Conservation (phyloP, 2,888 invertebrate species). For the Elegia similella region DNA sequence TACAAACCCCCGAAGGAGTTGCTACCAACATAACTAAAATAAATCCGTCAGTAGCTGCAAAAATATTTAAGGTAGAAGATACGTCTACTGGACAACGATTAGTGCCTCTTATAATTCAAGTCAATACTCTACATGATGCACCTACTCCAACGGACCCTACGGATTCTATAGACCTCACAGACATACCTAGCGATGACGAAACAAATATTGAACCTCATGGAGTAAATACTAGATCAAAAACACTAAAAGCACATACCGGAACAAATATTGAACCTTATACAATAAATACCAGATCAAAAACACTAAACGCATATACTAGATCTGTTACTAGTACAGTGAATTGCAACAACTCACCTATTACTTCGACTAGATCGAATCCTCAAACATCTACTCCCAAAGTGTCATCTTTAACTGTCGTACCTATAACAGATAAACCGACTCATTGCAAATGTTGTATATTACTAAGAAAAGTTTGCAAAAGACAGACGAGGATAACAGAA, state of each 20-base stretch:
- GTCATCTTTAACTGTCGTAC: not conserved
- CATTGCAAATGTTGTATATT: constrained; percentile 63
- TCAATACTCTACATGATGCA: not conserved
- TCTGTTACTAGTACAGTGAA: constrained; percentile 1
- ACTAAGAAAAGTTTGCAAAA: constrained; percentile 48
- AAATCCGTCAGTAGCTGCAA: not conserved
- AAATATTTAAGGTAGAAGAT: not conserved
- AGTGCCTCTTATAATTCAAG: constrained; percentile 1
- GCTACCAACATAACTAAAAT: not conserved
- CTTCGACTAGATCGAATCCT: not conserved
- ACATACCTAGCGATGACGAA: not conserved
- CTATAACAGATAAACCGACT: not conserved
- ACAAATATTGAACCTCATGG: not conserved
- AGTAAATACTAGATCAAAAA: too few relatives aligned
- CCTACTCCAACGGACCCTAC: not conserved
- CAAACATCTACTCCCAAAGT: not conserved
- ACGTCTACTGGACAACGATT: not conserved
- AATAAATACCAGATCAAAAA: not conserved
- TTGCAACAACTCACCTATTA: constrained; percentile 4
- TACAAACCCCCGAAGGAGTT: not conserved
- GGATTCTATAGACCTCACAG: not conserved
- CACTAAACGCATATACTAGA: not conserved
- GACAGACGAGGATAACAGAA: constrained; percentile 56
- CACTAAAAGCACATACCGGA: not conserved
- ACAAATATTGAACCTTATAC: not conserved